These are phyloP conservation scores for Drosophila triauraria DNA, from an alignment of 1,140 invertebrate genomes.

Conservation along the genomic window DNA sequence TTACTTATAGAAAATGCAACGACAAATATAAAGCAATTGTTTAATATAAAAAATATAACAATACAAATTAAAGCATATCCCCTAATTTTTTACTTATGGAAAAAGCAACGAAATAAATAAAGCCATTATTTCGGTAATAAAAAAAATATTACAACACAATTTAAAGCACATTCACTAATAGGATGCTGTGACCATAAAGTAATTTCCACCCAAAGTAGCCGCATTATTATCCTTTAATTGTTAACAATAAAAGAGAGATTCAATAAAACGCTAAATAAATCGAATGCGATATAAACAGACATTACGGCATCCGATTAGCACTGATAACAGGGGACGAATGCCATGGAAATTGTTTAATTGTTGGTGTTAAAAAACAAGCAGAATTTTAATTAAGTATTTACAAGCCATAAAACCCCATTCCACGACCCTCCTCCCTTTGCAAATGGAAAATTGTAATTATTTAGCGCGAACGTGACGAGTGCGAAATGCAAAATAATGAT, in stretches of 20 bases:
- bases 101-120: background rate
- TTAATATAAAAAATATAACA: too few relatives aligned
- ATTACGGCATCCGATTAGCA: slow-evolving; percentile 37
- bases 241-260: background rate
- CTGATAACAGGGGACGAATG: slow-evolving; percentile 29
- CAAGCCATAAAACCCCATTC: slow-evolving; percentile 5
- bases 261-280: slow-evolving; percentile 11
- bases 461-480: slow-evolving; percentile 61
- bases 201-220: background rate
- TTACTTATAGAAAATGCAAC: too few relatives aligned
- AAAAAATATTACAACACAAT: background rate
- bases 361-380: slow-evolving; percentile 23
- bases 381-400: slow-evolving; percentile 55
- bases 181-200: background rate
- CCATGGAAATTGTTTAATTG: slow-evolving; percentile 20
- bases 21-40: background rate
- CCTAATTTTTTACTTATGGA: background rate
- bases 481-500: slow-evolving; percentile 39
- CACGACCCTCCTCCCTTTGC: background rate
- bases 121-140: too few relatives aligned
- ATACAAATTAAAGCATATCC: background rate
- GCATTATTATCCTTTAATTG: slow-evolving; percentile 11
- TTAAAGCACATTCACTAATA: background rate
- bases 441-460: slow-evolving; percentile 60
- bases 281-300: background rate